A percentile compares a stretch with the other conserved stretches of the same genome.
Conservation (phyloP, 2,113 vertebrate species). For the Chaenogobius annularis region DNA sequence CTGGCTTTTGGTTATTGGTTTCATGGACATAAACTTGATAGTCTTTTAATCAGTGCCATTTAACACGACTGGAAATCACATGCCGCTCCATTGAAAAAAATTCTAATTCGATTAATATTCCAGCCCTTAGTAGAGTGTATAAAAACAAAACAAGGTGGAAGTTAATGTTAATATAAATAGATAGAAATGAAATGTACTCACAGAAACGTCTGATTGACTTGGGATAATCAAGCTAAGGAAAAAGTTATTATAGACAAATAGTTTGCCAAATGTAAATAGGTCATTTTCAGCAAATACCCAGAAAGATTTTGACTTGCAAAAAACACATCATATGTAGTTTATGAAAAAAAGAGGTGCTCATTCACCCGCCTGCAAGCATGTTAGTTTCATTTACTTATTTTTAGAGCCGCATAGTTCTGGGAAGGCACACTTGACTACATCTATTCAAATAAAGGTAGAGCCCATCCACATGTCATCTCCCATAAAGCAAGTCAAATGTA, state of each 20-base stretch:
- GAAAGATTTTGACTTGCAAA: constrained; percentile 95
- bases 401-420: constrained; percentile 88
- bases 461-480: constrained; percentile 94
- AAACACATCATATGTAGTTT: constrained; percentile 98
- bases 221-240: constrained; percentile 35
- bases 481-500: constrained; percentile 95
- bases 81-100: too few species aligned
- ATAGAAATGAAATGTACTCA: not conserved
- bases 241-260: constrained; percentile 52
- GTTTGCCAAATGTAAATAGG: not conserved
- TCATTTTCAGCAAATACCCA: constrained; percentile 70
- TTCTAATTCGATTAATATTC: too few species aligned
- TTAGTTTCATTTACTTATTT: constrained; percentile 90
- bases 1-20: too few species aligned
- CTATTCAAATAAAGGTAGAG: constrained; percentile 94
- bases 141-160: too few species aligned
- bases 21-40: too few species aligned
- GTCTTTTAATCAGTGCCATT: too few species aligned
- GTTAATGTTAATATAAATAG: too few species aligned
- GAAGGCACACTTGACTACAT: constrained; percentile 89
- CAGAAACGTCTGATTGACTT: not conserved
- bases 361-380: constrained; percentile 83
- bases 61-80: too few species aligned
- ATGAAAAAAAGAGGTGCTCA: constrained; percentile 80
- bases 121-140: too few species aligned